phyloP scores from a whole-genome alignment of 2,113 vertebrate genomes.

The Platysternon megacephalum region DNA sequence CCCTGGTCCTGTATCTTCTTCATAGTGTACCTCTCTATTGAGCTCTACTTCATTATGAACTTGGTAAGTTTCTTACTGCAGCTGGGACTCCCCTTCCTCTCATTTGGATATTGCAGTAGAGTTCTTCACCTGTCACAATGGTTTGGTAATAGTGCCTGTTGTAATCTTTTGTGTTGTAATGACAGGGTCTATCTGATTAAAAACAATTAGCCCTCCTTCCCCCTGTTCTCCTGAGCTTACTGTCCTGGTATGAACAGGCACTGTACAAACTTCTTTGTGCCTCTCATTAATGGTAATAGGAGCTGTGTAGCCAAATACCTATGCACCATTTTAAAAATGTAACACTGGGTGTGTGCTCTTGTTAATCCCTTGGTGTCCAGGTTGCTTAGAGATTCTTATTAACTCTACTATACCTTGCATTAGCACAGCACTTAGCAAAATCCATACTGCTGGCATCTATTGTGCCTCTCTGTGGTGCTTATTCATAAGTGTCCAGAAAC shows the following conservation, averaged over 20 bases:
- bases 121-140: not conserved
- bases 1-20: conserved; percentile 98
- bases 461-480: not conserved
- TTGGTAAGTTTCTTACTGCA: conserved; percentile 77
- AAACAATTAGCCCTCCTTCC: not conserved
- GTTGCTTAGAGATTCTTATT: fast-evolving
- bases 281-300: not conserved
- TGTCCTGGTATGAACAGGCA: not conserved
- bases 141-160: not conserved
- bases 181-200: not conserved
- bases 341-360: not conserved
- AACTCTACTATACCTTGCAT: fast-evolving
- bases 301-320: not conserved
- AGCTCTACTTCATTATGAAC: conserved; percentile 99
- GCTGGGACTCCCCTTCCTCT: not conserved
- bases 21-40: conserved; percentile 98
- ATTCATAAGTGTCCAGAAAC: not conserved
- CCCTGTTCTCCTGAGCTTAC: not conserved
- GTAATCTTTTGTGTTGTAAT: not conserved
- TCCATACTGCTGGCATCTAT: not conserved
- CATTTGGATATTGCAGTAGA: not conserved
- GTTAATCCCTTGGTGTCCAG: not conserved
- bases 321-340: not conserved
- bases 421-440: fast-evolving
- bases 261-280: not conserved